Conservation (phyloP, 2,113 vertebrate genomes). For the Irena cyanogastra region DNA sequence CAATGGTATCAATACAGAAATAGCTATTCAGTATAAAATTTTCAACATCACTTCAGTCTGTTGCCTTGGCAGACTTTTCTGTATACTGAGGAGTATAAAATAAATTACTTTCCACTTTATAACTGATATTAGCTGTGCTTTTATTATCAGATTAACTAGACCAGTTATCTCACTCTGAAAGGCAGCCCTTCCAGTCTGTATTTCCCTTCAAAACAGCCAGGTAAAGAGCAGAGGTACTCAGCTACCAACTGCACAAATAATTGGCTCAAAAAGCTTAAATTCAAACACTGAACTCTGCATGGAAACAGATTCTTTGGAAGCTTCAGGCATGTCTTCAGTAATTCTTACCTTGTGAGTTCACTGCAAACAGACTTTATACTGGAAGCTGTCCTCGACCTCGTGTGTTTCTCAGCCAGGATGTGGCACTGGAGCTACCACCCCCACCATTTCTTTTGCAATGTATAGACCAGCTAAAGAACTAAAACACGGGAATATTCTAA, state of each 20-base stretch:
- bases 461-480: background rate
- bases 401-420: background rate
- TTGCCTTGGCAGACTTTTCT: background rate
- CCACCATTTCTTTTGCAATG: background rate
- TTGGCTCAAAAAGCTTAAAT: background rate
- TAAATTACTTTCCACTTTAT: background rate
- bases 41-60: background rate
- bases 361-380: background rate
- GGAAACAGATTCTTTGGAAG: background rate
- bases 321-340: background rate
- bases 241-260: background rate
- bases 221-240: background rate
- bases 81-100: background rate
- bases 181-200: background rate
- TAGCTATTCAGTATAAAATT: background rate
- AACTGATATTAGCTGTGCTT: background rate
- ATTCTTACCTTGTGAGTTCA: background rate
- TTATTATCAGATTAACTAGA: background rate
- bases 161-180: background rate
- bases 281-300: background rate
- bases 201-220: background rate
- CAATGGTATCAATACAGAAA: background rate
- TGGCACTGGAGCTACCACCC: background rate
- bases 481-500: background rate
- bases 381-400: fast-evolving